Conservation (phyloP, 2,113 vertebrate species). For the Chitala chitala region DNA sequence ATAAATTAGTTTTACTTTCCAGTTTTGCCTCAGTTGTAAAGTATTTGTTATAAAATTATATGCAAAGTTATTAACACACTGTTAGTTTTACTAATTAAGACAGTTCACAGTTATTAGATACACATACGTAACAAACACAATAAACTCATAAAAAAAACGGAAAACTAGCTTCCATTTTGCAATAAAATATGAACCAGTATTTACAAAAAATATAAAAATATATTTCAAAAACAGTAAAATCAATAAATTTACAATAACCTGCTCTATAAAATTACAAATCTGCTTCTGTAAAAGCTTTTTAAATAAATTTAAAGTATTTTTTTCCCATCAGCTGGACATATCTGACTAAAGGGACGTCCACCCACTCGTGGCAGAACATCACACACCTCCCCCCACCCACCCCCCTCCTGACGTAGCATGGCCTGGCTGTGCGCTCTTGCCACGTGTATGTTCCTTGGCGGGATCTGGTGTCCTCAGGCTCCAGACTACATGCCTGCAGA, state of each 20-base stretch:
- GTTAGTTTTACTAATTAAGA: constrained; percentile 44
- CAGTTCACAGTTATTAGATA: constrained; percentile 45
- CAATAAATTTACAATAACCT: constrained; percentile 64
- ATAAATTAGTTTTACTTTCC: constrained; percentile 33
- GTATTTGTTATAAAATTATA: constrained; percentile 40
- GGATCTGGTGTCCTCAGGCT: constrained; percentile 26
- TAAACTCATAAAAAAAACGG: constrained; percentile 32
- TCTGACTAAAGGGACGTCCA: too few species aligned
- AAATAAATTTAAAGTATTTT: constrained; percentile 74
- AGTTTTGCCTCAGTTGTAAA: constrained; percentile 45
- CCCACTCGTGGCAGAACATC: too few species aligned
- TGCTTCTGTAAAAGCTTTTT: constrained; percentile 75
- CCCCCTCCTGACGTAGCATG: too few species aligned
- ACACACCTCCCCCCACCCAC: constrained; percentile 4
- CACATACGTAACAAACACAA: constrained; percentile 27
- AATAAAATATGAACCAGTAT: constrained; percentile 54
- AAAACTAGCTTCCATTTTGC: constrained; percentile 33
- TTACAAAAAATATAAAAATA: constrained; percentile 91
- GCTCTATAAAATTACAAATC: constrained; percentile 89
- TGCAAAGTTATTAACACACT: constrained; percentile 33
- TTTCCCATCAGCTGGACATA: too few species aligned
- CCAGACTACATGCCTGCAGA: constrained; percentile 59
- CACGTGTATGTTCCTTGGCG: constrained; percentile 35
- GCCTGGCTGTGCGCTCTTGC: constrained; percentile 27
- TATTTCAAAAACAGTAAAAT: constrained; percentile 73